Percentiles rank a stretch among this genome's conserved stretches.
Conservation (phyloP, 2,113 vertebrate genomes). For the Apeltes quadracus region DNA sequence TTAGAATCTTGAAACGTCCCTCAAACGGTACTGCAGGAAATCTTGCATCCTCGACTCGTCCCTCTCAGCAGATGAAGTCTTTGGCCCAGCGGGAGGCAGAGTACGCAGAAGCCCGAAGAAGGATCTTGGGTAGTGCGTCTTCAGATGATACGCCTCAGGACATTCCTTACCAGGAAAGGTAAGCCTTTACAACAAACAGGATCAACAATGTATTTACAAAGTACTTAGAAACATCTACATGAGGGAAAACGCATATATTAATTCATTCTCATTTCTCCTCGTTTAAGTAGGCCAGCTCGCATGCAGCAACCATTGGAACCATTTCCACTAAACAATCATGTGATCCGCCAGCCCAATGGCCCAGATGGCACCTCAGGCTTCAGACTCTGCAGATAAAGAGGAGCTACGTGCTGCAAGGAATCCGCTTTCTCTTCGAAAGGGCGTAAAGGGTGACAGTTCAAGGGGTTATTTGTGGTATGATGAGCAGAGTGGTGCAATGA, state of each 20-base stretch:
- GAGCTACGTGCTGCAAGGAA: slow-evolving; percentile 47
- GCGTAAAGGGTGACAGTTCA: slow-evolving; percentile 39
- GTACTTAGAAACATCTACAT: neutral
- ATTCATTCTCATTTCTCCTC: slow-evolving; percentile 3
- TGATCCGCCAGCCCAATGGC: slow-evolving; percentile 91
- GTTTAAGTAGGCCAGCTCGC: slow-evolving; percentile 81
- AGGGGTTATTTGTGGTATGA: slow-evolving; percentile 50
- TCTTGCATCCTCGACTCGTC: slow-evolving; percentile 81
- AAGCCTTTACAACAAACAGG: neutral
- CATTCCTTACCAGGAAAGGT: slow-evolving; percentile 75
- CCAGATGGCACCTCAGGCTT: slow-evolving; percentile 95
- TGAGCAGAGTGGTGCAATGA: slow-evolving; percentile 60
- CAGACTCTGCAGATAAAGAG: slow-evolving; percentile 91
- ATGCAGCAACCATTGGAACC: slow-evolving; percentile 81
- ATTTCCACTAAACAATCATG: slow-evolving; percentile 84
- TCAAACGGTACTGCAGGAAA: slow-evolving; percentile 86
- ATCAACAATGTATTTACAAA: neutral
- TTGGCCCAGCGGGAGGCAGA: slow-evolving; percentile 93
- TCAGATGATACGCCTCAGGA: slow-evolving; percentile 89
- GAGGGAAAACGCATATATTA: neutral
- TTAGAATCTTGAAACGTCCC: slow-evolving; percentile 94
- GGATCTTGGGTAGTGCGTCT: slow-evolving; percentile 93
- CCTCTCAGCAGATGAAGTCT: slow-evolving; percentile 88
- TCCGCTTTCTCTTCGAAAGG: slow-evolving; percentile 30
- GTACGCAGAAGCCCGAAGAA: slow-evolving; percentile 91